phyloP scores from a whole-genome alignment of 2,888 invertebrate genomes.

The Esperia sulphurella region DNA sequence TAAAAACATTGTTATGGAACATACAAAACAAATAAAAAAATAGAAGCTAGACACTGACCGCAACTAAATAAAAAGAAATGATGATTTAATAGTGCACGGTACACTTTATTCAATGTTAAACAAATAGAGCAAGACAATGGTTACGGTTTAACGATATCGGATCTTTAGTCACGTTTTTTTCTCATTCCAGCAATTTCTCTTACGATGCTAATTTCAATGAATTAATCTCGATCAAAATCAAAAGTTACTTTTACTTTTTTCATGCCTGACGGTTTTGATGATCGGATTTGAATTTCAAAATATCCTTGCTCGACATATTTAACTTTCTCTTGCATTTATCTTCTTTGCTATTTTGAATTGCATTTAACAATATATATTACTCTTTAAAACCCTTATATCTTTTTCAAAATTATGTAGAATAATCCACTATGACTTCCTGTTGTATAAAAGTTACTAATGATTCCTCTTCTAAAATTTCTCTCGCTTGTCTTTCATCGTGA shows the following conservation, averaged over 20 bases:
- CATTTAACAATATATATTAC: not conserved
- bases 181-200: slow-evolving; percentile 13
- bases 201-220: not conserved
- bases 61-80: slow-evolving; percentile 22
- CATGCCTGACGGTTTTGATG: not conserved
- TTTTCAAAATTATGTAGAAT: too few relatives aligned
- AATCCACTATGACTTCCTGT: too few relatives aligned
- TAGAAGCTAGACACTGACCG: slow-evolving; percentile 18
- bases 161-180: slow-evolving; percentile 17
- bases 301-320: not conserved
- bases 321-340: too few relatives aligned
- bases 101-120: slow-evolving; percentile 31
- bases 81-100: slow-evolving; percentile 31
- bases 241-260: slow-evolving; percentile 12
- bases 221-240: not conserved
- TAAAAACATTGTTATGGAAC: slow-evolving; percentile 14
- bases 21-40: slow-evolving; percentile 14
- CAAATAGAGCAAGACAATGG: slow-evolving; percentile 38
- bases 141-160: slow-evolving; percentile 18
- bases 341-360: not conserved
- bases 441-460: too few relatives aligned
- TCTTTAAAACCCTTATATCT: not conserved
- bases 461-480: too few relatives aligned
- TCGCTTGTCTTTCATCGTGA: too few relatives aligned
- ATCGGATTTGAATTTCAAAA: not conserved